Conservation (phyloP, 2,888 invertebrate genomes). For the Dasysyrphus albostriatus region DNA sequence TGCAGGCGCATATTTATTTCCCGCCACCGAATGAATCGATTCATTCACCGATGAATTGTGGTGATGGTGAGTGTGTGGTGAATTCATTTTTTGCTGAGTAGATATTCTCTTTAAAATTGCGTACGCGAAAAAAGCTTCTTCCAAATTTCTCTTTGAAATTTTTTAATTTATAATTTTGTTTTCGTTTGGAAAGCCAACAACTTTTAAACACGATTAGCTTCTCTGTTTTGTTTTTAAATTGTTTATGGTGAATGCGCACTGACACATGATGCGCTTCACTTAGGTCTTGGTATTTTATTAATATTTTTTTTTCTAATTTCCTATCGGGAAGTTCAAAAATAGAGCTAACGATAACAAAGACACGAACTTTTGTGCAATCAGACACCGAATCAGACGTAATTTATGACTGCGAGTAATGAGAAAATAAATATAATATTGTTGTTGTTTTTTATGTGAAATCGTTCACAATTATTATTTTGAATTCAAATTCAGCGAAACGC, state of each 20-base stretch:
- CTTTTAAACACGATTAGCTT: constrained; percentile 30
- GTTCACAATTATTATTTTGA: constrained; percentile 38
- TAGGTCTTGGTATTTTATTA: constrained; percentile 30
- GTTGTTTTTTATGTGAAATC: constrained; percentile 39
- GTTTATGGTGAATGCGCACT: constrained; percentile 65
- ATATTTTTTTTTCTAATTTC: constrained; percentile 19
- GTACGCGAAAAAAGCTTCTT: constrained; percentile 37
- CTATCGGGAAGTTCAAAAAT: constrained; percentile 58
- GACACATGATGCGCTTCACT: constrained; percentile 67
- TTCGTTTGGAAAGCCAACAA: constrained; percentile 8
- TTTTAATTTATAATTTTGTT: constrained; percentile 7
- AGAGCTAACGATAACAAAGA: constrained; percentile 58
- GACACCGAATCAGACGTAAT: constrained; percentile 69
- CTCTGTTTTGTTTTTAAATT: constrained; percentile 35
- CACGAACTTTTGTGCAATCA: constrained; percentile 69
- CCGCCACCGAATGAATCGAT: constrained; percentile 51
- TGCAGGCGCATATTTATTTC: constrained; percentile 83
- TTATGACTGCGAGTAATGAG: constrained; percentile 58
- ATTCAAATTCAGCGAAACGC: constrained; percentile 51
- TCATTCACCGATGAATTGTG: constrained; percentile 51
- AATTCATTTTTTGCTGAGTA: constrained; percentile 68
- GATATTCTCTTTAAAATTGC: constrained; percentile 29
- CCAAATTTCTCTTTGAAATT: constrained; percentile 31
- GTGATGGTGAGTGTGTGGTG: constrained; percentile 65
- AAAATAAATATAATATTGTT: constrained; percentile 6